Evolutionary conservation across 2,888 invertebrate species (phyloP).

Genomic region (Agonopterix subpropinquella): DNA sequence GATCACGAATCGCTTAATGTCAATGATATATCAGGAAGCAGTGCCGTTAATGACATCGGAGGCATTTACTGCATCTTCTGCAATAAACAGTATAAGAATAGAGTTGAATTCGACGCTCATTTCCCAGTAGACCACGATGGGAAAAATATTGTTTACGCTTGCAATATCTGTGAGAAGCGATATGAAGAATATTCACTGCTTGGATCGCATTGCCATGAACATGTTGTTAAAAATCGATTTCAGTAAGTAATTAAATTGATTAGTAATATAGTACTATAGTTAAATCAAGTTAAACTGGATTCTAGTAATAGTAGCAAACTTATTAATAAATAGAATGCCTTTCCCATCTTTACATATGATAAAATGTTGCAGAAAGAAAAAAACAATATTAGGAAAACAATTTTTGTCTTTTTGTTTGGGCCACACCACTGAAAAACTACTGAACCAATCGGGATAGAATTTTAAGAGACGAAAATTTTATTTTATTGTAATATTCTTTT

Average conservation of each 20-base stretch:
- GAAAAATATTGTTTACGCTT: slow-evolving; percentile 61
- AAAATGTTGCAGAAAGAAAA: no score
- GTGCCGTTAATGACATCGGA: slow-evolving; percentile 52
- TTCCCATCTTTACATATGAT: no score
- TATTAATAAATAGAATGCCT: no score
- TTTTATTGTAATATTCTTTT: no score
- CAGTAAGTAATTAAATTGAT: slow-evolving; percentile 36
- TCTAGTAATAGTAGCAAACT: no score
- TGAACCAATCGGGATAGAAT: no score
- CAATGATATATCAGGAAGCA: neutral
- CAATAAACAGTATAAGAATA: slow-evolving; percentile 61
- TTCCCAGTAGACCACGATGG: slow-evolving; percentile 58
- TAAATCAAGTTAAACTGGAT: no score
- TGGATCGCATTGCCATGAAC: slow-evolving; percentile 73
- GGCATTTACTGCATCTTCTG: slow-evolving; percentile 74
- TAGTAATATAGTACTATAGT: no score
- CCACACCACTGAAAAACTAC: no score
- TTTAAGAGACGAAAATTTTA: no score
- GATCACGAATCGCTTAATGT: neutral
- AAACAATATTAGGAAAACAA: no score
- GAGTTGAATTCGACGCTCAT: slow-evolving; percentile 71
- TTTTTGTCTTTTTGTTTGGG: no score
- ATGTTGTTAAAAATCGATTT: slow-evolving; percentile 48
- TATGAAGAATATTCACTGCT: slow-evolving; percentile 72
- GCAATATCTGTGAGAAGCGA: slow-evolving; percentile 73